These are phyloP conservation scores for Hypothenemus hampei DNA, from an alignment of 1,140 invertebrate species.

Conservation along the genomic window DNA sequence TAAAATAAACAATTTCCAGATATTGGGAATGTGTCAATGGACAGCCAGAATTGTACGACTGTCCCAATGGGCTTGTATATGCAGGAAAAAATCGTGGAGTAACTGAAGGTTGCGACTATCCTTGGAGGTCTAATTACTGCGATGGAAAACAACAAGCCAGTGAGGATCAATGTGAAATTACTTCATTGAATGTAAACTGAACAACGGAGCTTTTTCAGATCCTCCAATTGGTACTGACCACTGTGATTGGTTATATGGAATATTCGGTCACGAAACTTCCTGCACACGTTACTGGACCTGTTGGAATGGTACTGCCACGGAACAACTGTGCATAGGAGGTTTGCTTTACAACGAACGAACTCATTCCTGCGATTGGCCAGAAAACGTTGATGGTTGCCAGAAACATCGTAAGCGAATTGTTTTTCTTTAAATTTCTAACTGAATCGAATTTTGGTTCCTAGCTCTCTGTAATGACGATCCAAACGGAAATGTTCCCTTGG, in stretches of 20 bases:
- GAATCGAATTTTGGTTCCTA: slow-evolving; percentile 41
- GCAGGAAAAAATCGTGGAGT: slow-evolving; percentile 81
- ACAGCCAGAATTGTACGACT: slow-evolving; percentile 77
- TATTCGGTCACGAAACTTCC: slow-evolving; percentile 88
- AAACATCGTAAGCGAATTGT: slow-evolving; percentile 94
- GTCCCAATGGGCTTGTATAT: slow-evolving; percentile 85
- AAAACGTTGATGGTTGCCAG: slow-evolving; percentile 87
- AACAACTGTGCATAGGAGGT: slow-evolving; percentile 89
- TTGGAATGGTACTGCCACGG: slow-evolving; percentile 89
- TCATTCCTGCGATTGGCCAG: slow-evolving; percentile 89
- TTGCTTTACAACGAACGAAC: slow-evolving; percentile 86
- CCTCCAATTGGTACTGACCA: slow-evolving; percentile 78
- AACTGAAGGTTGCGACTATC: slow-evolving; percentile 83
- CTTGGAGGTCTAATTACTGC: slow-evolving; percentile 83
- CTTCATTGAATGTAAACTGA: too few species aligned
- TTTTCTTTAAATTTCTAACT: slow-evolving; percentile 32
- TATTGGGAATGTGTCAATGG: slow-evolving; percentile 81
- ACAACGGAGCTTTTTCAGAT: slow-evolving; percentile 60
- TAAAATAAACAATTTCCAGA: slow-evolving; percentile 1
- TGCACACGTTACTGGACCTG: slow-evolving; percentile 92
- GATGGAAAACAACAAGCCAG: slow-evolving; percentile 69
- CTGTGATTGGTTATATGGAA: slow-evolving; percentile 89
- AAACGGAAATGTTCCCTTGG: slow-evolving; percentile 61
- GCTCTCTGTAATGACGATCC: slow-evolving; percentile 86
- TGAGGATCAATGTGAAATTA: too few species aligned